Percentiles rank a stretch among this genome's conserved stretches.
These are phyloP conservation scores for Lucilia sericata DNA, from an alignment of 1,140 invertebrate genomes.

Conservation along the genomic window DNA sequence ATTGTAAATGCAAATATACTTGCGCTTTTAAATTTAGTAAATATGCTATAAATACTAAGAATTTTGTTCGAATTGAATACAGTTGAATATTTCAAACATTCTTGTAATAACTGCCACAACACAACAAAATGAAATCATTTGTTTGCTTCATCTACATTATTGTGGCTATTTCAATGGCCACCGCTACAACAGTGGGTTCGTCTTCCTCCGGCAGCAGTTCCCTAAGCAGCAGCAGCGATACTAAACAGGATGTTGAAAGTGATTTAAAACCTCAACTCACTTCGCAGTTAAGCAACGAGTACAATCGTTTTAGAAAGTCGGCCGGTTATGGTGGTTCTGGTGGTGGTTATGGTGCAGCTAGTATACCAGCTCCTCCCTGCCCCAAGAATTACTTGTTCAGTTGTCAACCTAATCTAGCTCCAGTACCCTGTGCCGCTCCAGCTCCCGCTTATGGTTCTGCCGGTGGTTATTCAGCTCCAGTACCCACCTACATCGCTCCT, in stretches of 20 bases:
- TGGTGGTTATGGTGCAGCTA: neutral
- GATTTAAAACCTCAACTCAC: neutral
- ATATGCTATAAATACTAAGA: too few relatives aligned
- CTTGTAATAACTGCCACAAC: neutral
- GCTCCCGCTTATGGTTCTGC: conserved; percentile 50
- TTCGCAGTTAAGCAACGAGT: neutral
- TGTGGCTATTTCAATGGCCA: neutral
- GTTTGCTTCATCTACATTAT: neutral
- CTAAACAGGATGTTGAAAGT: neutral
- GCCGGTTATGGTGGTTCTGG: neutral
- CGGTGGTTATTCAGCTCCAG: conserved; percentile 56
- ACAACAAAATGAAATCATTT: neutral
- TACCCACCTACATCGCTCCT: conserved; percentile 49
- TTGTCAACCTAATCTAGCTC: conserved; percentile 59
- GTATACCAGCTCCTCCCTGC: conserved; percentile 55
- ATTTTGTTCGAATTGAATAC: too few relatives aligned
- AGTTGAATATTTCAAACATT: too few relatives aligned
- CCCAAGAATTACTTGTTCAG: conserved; percentile 62
- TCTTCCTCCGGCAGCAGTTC: neutral
- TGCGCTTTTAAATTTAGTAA: too few relatives aligned
- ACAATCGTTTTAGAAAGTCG: neutral
- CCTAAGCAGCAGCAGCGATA: neutral
- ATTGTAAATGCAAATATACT: too few relatives aligned
- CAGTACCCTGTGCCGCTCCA: conserved; percentile 49
- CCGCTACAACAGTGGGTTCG: neutral